Evolutionary conservation across 2,797 vertebrate genomes (phyloP).

Genomic region (Enteromius radiatus): DNA sequence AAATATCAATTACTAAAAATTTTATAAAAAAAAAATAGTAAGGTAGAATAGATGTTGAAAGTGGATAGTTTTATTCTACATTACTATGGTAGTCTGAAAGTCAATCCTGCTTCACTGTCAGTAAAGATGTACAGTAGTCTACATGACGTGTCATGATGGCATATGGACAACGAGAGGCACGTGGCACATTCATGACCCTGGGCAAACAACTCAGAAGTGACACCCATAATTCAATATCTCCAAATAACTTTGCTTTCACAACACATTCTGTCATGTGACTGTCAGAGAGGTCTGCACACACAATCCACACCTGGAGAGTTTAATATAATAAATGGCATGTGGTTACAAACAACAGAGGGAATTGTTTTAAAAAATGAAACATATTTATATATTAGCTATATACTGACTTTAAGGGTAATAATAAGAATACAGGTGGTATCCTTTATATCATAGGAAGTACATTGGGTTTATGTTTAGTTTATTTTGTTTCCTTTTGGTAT

Average conservation of each 20-base stretch:
- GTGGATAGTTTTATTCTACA: background rate
- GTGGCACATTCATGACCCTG: constrained; percentile 59
- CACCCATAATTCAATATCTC: constrained; percentile 46
- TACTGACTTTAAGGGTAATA: background rate
- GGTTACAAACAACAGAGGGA: background rate
- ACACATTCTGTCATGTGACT: background rate
- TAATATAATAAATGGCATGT: background rate
- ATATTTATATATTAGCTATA: background rate
- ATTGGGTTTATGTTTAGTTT: background rate
- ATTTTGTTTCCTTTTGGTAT: background rate
- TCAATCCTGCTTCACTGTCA: constrained; percentile 10
- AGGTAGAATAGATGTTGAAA: background rate
- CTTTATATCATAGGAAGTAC: background rate
- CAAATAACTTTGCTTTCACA: constrained; percentile 24
- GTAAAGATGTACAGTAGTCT: constrained; percentile 43
- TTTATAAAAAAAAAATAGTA: background rate
- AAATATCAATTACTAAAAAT: background rate
- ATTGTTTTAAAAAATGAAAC: too few species aligned
- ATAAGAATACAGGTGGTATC: background rate
- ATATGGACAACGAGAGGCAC: constrained; percentile 79
- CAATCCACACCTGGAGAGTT: background rate
- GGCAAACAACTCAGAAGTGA: constrained; percentile 56
- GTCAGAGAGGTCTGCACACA: constrained; percentile 4
- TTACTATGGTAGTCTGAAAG: background rate
- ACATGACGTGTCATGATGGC: constrained; percentile 57